Percentiles rank a stretch among this genome's conserved stretches.
These are phyloP conservation scores for Melinopterus prodromus DNA, from an alignment of 2,888 invertebrate species.

Conservation along the genomic window DNA sequence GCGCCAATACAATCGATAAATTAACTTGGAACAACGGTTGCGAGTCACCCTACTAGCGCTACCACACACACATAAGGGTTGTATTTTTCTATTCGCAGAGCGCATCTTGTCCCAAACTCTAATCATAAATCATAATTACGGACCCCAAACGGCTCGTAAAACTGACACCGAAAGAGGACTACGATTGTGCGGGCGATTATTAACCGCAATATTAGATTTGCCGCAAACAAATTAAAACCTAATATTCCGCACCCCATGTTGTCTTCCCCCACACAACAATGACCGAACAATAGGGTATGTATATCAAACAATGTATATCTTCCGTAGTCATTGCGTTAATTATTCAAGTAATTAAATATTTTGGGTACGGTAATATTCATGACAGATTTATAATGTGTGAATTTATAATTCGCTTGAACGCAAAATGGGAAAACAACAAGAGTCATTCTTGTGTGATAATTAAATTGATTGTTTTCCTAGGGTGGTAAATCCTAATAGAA, in stretches of 20 bases:
- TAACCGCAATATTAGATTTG: constrained; percentile 42
- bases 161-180: constrained; percentile 32
- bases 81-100: not conserved
- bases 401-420: not conserved
- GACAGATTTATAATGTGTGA: constrained; percentile 4
- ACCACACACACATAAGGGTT: not conserved
- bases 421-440: not conserved
- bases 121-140: constrained; percentile 40
- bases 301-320: not conserved
- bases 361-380: not conserved
- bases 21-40: not conserved
- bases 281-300: not conserved
- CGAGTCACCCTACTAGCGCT: too few species aligned
- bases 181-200: constrained; percentile 37
- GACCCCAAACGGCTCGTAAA: constrained; percentile 37
- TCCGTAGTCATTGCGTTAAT: not conserved
- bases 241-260: constrained; percentile 30
- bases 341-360: constrained; percentile 4
- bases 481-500: not conserved
- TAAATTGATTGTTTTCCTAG: not conserved
- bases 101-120: not conserved
- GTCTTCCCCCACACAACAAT: not conserved
- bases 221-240: constrained; percentile 43
- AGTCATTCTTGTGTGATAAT: not conserved
- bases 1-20: not conserved